A percentile compares a stretch with the other conserved stretches of the same genome.
Conservation (phyloP, 2,797 vertebrate species). For the Rachycentron canadum region DNA sequence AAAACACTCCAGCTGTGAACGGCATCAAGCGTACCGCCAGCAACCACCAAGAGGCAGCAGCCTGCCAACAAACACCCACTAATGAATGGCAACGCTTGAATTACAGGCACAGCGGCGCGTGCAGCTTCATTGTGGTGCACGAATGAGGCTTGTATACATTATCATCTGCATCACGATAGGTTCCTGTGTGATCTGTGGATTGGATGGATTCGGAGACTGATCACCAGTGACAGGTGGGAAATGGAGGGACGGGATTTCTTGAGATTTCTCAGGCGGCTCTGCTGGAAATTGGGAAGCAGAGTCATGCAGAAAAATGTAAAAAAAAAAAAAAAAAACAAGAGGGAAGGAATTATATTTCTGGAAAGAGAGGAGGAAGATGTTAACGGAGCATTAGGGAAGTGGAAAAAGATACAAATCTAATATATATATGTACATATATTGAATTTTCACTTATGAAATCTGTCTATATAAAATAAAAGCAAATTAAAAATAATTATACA, state of each 20-base stretch:
- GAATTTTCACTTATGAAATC: no score
- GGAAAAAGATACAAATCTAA: no score
- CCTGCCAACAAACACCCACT: slow-evolving; percentile 59
- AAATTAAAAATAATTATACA: no score
- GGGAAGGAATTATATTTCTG: slow-evolving; percentile 3
- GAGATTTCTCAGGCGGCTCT: slow-evolving; percentile 54
- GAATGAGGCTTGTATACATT: slow-evolving; percentile 34
- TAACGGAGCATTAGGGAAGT: neutral
- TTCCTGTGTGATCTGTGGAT: slow-evolving; percentile 34
- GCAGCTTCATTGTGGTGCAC: slow-evolving; percentile 23
- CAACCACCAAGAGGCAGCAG: slow-evolving; percentile 70
- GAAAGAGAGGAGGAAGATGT: neutral
- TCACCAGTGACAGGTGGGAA: slow-evolving; percentile 64
- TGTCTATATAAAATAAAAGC: no score
- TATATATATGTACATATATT: no score
- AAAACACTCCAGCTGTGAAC: slow-evolving; percentile 60
- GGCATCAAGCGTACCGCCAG: slow-evolving; percentile 39
- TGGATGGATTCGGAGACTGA: slow-evolving; percentile 65
- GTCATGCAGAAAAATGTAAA: slow-evolving; percentile 50
- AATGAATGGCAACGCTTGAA: slow-evolving; percentile 54
- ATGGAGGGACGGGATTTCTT: slow-evolving; percentile 62
- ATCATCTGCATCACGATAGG: slow-evolving; percentile 21
- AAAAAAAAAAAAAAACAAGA: slow-evolving; percentile 35
- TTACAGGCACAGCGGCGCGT: slow-evolving; percentile 31
- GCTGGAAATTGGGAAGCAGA: slow-evolving; percentile 21